Evolutionary conservation across 2,888 invertebrate genomes (phyloP).

Genomic region (Epirrhoe alternata): DNA sequence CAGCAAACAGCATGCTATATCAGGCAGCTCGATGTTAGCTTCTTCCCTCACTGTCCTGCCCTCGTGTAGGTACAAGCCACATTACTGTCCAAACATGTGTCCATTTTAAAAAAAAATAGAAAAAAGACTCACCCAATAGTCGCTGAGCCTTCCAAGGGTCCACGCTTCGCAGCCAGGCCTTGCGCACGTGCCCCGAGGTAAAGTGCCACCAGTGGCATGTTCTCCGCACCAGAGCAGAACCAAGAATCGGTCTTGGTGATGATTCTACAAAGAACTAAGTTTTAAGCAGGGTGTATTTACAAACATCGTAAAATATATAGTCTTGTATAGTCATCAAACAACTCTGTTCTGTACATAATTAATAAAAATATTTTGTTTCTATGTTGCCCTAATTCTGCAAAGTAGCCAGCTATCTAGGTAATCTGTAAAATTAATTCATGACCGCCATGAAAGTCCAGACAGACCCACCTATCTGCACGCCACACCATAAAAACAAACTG

Average conservation of each 20-base stretch:
- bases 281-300: too few species aligned
- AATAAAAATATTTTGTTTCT: background rate
- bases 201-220: constrained; percentile 4
- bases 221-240: constrained; percentile 9
- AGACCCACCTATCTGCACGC: constrained; percentile 7
- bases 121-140: constrained; percentile 24
- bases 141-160: constrained; percentile 12
- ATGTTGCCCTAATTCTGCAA: background rate
- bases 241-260: background rate
- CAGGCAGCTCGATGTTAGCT: too few species aligned
- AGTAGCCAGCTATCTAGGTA: constrained; percentile 1
- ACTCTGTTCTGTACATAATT: background rate
- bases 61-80: too few species aligned
- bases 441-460: background rate
- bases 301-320: too few species aligned
- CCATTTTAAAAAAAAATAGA: too few species aligned
- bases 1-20: too few species aligned
- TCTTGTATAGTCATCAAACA: background rate
- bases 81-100: too few species aligned
- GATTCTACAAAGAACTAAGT: constrained; percentile 11
- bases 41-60: too few species aligned
- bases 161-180: constrained; percentile 1
- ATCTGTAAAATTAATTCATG: constrained; percentile 10
- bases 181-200: background rate
- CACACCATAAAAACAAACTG: constrained; percentile 10